A percentile compares a stretch with the other conserved stretches of the same genome.
These are phyloP conservation scores for Megaceryle alcyon DNA, from an alignment of 2,797 vertebrate genomes.

Conservation along the genomic window DNA sequence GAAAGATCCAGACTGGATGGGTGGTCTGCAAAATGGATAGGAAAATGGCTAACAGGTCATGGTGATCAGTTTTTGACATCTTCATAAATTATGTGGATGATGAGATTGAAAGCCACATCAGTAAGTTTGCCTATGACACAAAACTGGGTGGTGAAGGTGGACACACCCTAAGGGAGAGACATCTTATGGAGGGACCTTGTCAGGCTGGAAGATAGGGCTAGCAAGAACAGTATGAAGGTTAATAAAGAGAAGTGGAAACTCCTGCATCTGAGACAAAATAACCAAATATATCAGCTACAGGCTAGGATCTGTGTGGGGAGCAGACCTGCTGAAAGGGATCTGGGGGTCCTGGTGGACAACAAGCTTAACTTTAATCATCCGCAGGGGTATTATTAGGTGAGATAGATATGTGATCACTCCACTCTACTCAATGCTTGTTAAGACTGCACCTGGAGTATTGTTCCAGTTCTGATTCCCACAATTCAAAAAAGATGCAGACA, in stretches of 20 bases:
- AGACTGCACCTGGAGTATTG: neutral
- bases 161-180: neutral
- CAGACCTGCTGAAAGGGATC: neutral
- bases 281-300: neutral
- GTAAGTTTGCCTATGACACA: rapidly evolving
- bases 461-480: too few species aligned
- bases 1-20: neutral
- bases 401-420: neutral
- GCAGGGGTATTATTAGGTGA: neutral
- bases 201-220: neutral
- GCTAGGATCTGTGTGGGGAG: neutral
- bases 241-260: neutral
- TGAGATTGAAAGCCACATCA: too few species aligned
- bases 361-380: neutral
- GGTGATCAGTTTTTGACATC: neutral
- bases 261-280: neutral
- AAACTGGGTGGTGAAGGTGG: neutral
- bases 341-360: neutral
- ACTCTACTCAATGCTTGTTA: neutral
- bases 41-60: neutral
- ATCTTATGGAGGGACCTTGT: neutral
- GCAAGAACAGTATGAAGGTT: neutral
- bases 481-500: too few species aligned
- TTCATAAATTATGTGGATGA: neutral
- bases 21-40: neutral